Conservation (phyloP, 2,113 vertebrate species). For the Pollimyrus isidori region DNA sequence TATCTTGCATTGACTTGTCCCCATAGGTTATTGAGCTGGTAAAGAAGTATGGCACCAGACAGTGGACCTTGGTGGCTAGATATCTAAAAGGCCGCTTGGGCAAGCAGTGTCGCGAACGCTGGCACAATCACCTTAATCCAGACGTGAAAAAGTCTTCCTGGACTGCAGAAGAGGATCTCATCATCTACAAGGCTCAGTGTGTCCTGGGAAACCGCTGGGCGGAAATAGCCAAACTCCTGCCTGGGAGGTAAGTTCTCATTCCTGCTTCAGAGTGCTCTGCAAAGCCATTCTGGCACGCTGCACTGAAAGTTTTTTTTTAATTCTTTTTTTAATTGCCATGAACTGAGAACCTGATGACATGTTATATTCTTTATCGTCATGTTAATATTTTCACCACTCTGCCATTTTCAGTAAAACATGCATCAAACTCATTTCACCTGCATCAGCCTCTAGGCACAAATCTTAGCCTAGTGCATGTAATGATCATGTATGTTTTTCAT, state of each 20-base stretch:
- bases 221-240: constrained; percentile 86
- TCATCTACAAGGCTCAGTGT: constrained; percentile 83
- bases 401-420: neutral
- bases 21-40: constrained; percentile 73
- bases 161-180: constrained; percentile 84
- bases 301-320: neutral
- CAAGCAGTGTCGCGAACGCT: constrained; percentile 89
- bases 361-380: neutral
- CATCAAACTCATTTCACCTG: neutral
- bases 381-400: neutral
- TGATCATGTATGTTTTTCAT: neutral
- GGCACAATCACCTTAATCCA: constrained; percentile 88
- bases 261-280: neutral
- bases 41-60: constrained; percentile 74
- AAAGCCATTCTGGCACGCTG: constrained; percentile 57
- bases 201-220: constrained; percentile 87
- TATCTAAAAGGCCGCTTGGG: constrained; percentile 77
- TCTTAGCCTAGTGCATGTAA: neutral
- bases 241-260: constrained; percentile 69
- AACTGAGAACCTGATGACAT: neutral
- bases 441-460: neutral
- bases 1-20: neutral
- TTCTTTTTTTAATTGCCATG: neutral
- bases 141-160: constrained; percentile 81
- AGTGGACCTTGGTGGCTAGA: constrained; percentile 74